Evolutionary conservation across 2,113 vertebrate genomes (phyloP).

Genomic region (Alexandromys fortis): DNA sequence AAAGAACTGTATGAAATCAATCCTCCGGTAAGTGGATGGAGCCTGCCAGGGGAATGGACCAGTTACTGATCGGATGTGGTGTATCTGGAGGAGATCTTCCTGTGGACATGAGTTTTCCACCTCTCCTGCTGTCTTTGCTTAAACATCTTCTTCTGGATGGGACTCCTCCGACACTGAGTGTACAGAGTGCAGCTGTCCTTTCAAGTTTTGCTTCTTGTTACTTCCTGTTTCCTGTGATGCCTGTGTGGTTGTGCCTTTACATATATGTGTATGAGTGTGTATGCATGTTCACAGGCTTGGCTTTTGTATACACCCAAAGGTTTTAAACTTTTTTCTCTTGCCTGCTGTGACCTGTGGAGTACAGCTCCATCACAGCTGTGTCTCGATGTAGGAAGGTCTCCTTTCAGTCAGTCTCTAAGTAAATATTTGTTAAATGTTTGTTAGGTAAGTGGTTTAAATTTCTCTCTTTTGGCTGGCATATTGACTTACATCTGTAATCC

Average conservation of each 20-base stretch:
- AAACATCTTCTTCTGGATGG: background rate
- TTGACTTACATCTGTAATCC: background rate
- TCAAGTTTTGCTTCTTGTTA: background rate
- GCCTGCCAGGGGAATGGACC: background rate
- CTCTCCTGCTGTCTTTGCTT: background rate
- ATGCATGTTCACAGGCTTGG: background rate
- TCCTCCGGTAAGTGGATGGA: conserved; percentile 91
- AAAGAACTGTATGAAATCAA: conserved; percentile 96
- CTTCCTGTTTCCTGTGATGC: background rate
- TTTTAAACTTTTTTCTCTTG: background rate
- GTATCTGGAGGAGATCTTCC: background rate
- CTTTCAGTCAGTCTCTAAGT: background rate
- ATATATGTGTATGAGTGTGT: too few species aligned
- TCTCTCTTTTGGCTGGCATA: background rate
- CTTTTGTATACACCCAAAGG: background rate
- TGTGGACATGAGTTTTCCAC: background rate
- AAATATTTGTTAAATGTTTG: background rate
- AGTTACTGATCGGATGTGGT: background rate
- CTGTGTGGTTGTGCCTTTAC: accelerated
- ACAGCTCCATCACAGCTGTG: background rate
- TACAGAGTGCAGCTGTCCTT: background rate
- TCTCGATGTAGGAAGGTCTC: background rate
- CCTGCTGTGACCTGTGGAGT: background rate
- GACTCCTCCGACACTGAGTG: background rate
- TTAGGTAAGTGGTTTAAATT: conserved; percentile 3